Evolutionary conservation across 2,888 invertebrate species (phyloP).

Genomic region (Sceliomorpha sp.): DNA sequence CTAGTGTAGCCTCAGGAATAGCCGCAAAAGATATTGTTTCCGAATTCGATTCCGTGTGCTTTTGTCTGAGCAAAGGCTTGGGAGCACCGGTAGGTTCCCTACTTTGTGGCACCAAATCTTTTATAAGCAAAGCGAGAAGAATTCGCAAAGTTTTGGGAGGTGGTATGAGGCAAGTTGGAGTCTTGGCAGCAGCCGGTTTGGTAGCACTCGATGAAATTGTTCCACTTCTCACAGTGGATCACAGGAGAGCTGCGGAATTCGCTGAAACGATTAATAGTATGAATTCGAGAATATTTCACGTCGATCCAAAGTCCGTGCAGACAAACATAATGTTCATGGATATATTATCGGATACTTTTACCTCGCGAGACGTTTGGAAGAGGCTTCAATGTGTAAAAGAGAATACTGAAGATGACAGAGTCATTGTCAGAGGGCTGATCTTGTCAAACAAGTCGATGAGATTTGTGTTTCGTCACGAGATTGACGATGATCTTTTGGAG

Average conservation of each 20-base stretch:
- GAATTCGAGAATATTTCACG: constrained; percentile 83
- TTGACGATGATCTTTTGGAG: constrained; percentile 85
- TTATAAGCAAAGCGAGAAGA: constrained; percentile 88
- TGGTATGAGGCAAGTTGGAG: constrained; percentile 95
- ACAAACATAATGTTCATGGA: constrained; percentile 89
- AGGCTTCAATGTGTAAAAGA: constrained; percentile 81
- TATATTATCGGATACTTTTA: constrained; percentile 80
- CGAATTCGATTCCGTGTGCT: constrained; percentile 89
- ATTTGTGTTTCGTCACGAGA: constrained; percentile 87
- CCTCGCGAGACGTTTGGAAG: constrained; percentile 82
- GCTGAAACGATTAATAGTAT: constrained; percentile 85
- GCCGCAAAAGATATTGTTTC: constrained; percentile 71
- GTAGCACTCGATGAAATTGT: constrained; percentile 91
- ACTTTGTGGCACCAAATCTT: constrained; percentile 87
- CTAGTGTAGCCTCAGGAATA: constrained; percentile 76
- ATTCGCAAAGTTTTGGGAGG: constrained; percentile 94
- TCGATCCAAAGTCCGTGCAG: constrained; percentile 84
- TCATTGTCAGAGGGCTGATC: constrained; percentile 83
- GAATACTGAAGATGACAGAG: constrained; percentile 81
- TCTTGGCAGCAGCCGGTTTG: constrained; percentile 94
- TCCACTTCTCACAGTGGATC: constrained; percentile 87
- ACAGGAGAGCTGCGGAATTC: constrained; percentile 85
- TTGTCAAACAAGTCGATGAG: constrained; percentile 84
- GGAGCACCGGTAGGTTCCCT: constrained; percentile 95
- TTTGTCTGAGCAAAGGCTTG: constrained; percentile 96